Evolutionary conservation across 1,140 invertebrate species (phyloP).

Genomic region (Tetragnatha versicolor): DNA sequence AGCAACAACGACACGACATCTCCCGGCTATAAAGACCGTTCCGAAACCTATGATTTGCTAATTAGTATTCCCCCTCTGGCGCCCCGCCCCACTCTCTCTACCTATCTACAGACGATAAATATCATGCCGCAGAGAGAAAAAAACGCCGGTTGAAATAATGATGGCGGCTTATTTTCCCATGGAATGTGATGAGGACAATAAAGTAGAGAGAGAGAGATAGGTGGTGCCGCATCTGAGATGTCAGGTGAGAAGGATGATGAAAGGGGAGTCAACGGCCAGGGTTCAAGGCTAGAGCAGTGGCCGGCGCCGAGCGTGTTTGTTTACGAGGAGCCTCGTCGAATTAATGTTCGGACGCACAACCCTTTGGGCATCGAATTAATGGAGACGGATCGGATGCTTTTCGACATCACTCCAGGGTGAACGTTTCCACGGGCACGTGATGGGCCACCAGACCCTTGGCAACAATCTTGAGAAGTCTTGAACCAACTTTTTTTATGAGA

Average conservation of each 20-base stretch:
- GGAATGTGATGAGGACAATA: constrained; percentile 41
- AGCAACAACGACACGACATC: too few species aligned
- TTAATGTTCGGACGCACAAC: too few species aligned
- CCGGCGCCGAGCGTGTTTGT: constrained; percentile 35
- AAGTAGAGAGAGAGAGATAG: constrained; percentile 38
- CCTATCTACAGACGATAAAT: constrained; percentile 19
- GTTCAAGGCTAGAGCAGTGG: constrained; percentile 43
- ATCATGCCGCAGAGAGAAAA: not conserved
- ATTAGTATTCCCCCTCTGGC: constrained; percentile 22
- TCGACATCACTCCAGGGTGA: not conserved
- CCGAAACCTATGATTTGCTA: too few species aligned
- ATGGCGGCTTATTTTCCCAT: constrained; percentile 3
- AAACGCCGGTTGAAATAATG: not conserved
- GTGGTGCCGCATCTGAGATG: constrained; percentile 12
- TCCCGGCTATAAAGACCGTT: too few species aligned
- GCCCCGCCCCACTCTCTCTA: constrained; percentile 4
- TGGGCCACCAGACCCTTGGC: not conserved
- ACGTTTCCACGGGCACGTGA: not conserved
- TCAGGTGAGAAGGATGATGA: constrained; percentile 13
- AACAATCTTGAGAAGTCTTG: too few species aligned
- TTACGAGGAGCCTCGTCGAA: constrained; percentile 1
- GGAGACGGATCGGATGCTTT: not conserved
- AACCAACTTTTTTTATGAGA: too few species aligned
- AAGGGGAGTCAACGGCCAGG: constrained; percentile 35
- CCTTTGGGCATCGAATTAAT: constrained; percentile 12